Evolutionary conservation across 2,113 vertebrate species (phyloP).

Genomic region (Leiothrix lutea): DNA sequence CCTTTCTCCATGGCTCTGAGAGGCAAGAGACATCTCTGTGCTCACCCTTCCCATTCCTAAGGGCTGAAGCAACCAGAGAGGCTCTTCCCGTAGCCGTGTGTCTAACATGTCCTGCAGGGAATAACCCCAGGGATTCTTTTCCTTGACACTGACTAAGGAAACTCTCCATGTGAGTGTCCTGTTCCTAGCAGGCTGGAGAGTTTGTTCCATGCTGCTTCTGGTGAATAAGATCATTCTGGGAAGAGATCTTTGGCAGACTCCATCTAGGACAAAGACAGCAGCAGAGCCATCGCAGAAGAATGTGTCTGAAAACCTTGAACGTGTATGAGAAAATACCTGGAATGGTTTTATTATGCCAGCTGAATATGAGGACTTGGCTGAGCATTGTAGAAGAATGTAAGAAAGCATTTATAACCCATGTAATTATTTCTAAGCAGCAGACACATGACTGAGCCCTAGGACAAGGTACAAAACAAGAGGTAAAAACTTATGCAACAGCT

Average conservation of each 20-base stretch:
- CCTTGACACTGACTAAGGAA: background rate
- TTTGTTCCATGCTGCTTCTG: constrained; percentile 16
- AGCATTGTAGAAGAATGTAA: background rate
- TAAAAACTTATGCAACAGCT: background rate
- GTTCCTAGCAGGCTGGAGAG: constrained; percentile 23
- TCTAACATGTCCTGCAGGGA: background rate
- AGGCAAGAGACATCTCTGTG: background rate
- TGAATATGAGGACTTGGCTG: background rate
- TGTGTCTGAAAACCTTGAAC: background rate
- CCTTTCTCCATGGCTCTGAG: background rate
- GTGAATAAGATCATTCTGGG: constrained; percentile 16
- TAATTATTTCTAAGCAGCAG: background rate
- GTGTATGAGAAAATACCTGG: background rate
- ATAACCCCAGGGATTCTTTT: background rate
- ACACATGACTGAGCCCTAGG: background rate
- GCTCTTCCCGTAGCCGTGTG: background rate
- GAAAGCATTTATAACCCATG: background rate
- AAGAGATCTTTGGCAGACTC: constrained; percentile 31
- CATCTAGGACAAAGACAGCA: background rate
- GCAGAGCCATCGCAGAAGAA: background rate
- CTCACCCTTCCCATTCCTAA: background rate
- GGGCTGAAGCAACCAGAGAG: background rate
- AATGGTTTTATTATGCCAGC: background rate
- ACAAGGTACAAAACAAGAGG: background rate
- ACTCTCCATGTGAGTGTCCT: background rate